Percentiles rank a stretch among this genome's conserved stretches.
These are phyloP conservation scores for Spinus olivaceus DNA, from an alignment of 2,797 vertebrate species.

Conservation along the genomic window DNA sequence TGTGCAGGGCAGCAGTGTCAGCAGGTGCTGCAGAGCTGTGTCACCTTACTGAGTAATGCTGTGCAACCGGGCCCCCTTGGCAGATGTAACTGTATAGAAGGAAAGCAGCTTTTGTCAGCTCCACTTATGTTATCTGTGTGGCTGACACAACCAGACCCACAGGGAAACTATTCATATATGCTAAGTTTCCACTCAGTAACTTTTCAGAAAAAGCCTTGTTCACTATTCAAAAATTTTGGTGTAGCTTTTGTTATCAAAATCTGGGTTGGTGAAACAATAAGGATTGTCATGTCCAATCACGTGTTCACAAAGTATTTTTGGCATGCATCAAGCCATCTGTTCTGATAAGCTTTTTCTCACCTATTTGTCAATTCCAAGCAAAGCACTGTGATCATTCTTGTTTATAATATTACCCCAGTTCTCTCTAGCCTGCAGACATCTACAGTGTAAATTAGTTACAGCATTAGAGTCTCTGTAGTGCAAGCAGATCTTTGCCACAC, in stretches of 20 bases:
- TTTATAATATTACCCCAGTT: background rate
- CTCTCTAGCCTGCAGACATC: background rate
- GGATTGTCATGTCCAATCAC: background rate
- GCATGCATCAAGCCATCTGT: conserved; percentile 35
- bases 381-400: background rate
- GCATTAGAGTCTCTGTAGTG: background rate
- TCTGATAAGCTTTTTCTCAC: background rate
- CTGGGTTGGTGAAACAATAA: background rate
- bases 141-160: background rate
- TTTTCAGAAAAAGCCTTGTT: conserved; percentile 9
- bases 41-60: background rate
- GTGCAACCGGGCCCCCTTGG: background rate
- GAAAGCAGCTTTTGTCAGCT: background rate
- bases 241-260: conserved; percentile 29
- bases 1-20: background rate
- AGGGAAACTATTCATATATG: background rate
- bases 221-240: conserved; percentile 10
- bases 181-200: background rate
- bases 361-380: background rate
- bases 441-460: background rate
- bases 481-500: background rate
- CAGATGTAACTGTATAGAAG: background rate
- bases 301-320: background rate
- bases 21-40: background rate
- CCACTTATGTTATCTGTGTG: background rate